phyloP scores from a whole-genome alignment of 1,140 invertebrate species.

The Marisa cornuarietis region DNA sequence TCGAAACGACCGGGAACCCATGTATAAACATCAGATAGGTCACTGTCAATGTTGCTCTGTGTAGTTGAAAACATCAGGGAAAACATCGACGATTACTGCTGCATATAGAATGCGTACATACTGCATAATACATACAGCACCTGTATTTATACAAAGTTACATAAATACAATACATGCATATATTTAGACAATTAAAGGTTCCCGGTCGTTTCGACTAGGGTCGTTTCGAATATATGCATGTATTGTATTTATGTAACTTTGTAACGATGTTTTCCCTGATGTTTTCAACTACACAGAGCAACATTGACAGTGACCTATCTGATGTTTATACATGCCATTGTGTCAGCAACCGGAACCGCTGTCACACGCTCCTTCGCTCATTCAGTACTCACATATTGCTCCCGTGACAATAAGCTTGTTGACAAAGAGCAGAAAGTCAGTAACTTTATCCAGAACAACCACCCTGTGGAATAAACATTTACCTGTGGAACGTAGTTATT shows the following conservation, averaged over 20 bases:
- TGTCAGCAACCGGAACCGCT: too few relatives aligned
- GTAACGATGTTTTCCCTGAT: not conserved
- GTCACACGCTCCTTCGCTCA: too few relatives aligned
- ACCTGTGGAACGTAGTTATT: too few relatives aligned
- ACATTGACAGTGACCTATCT: not conserved
- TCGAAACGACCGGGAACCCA: too few relatives aligned
- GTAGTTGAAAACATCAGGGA: not conserved
- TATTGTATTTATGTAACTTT: not conserved
- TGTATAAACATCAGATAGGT: not conserved
- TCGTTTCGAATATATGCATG: not conserved
- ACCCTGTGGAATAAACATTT: constrained; percentile 69
- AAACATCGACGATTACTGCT: too few relatives aligned
- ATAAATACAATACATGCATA: not conserved
- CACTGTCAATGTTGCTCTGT: not conserved
- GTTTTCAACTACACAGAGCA: not conserved
- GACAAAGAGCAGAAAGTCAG: constrained; percentile 90
- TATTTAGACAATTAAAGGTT: not conserved
- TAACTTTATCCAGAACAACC: constrained; percentile 89
- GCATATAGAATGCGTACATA: too few relatives aligned
- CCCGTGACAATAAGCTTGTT: constrained; percentile 85
- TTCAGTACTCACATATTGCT: constrained; percentile 70
- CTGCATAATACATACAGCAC: too few relatives aligned
- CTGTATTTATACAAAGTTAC: not conserved
- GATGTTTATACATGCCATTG: not conserved
- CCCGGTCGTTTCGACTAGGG: too few relatives aligned